Evolutionary conservation across 2,888 invertebrate species (phyloP), one percentile per base, ranked within the genome.

Genomic region (Parthenolecanium corni): DNA sequence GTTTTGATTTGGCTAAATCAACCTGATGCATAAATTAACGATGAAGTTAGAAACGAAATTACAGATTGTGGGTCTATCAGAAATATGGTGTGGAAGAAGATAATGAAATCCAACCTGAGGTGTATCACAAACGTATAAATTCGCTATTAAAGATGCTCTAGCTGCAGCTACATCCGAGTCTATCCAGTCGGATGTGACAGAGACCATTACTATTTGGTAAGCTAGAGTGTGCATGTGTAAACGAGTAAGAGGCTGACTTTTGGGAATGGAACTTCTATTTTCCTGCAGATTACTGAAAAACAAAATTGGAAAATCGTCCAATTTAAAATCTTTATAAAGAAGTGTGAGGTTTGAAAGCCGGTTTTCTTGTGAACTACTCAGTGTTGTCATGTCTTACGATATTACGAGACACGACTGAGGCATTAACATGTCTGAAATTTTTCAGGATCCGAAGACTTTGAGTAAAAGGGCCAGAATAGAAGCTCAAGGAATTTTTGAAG

Each of bases 181-280:
- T 67, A 82, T 86, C 90, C 90, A 90, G 6, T 78, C 72, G 0
- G 84, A 82, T 49, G 77, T 76, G 68, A 80, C 81, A 0, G 81
- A 81, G 0, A 84, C 84, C 68, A 90, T 72, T 67, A 90, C 84
- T 3, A 87, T 86, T 75, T 90, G 90, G 71, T 86, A 90, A n/a
- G 90, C 89, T 67, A 90, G 73, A 0, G 90, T 89, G 71, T 90
- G 90, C 0, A 90, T 85, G 71, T 90, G 90, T 36, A 90, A 80
- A 62, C 90, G 78, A 0, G 86, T 83, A 18, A 90, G 70, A 66
- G 76, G 75, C 53, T 86, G 78, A 1, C 77, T 75, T 18, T 23
- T 24, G 4, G 18, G 23, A 14, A 16, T 31, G 3, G 36, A 9
- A 23, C 38, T 47, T n/a, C 49, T 31, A n/a, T 21, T 51, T 23